Conservation (phyloP, 2,113 vertebrate species). For the Dromaius novaehollandiae region DNA sequence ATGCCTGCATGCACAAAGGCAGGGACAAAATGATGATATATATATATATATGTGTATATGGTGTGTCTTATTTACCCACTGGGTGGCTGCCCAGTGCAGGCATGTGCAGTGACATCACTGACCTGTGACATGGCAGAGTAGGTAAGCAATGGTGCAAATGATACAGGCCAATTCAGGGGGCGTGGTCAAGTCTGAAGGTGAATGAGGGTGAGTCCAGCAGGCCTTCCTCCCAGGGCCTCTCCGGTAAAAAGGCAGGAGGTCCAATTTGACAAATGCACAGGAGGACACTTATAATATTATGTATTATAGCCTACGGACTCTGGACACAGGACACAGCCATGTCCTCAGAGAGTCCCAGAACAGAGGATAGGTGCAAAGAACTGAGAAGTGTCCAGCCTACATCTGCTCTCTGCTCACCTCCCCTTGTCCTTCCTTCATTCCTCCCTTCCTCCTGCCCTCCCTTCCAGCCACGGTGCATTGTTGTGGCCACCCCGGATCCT, state of each 20-base stretch:
- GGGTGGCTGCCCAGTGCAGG: background rate
- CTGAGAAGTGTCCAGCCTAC: background rate
- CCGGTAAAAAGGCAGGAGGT: background rate
- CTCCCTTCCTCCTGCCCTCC: too few species aligned
- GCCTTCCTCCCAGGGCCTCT: background rate
- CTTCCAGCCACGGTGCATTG: too few species aligned
- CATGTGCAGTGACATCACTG: background rate
- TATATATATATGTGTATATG: accelerated
- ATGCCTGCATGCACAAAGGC: background rate
- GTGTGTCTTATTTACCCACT: background rate
- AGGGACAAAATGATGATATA: background rate
- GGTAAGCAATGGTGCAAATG: background rate
- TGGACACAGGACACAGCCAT: background rate
- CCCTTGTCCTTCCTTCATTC: background rate
- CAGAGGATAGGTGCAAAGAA: background rate
- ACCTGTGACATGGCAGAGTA: background rate
- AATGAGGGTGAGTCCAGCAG: background rate
- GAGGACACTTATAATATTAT: too few species aligned
- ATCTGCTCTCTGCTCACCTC: background rate
- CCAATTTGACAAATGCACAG: background rate
- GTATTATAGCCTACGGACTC: background rate
- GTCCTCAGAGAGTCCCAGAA: background rate
- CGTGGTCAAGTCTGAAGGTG: background rate
- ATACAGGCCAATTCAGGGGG: background rate
- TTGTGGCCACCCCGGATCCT: too few species aligned